Conservation (phyloP, 2,113 vertebrate species). For the Gambusia holbrooki region DNA sequence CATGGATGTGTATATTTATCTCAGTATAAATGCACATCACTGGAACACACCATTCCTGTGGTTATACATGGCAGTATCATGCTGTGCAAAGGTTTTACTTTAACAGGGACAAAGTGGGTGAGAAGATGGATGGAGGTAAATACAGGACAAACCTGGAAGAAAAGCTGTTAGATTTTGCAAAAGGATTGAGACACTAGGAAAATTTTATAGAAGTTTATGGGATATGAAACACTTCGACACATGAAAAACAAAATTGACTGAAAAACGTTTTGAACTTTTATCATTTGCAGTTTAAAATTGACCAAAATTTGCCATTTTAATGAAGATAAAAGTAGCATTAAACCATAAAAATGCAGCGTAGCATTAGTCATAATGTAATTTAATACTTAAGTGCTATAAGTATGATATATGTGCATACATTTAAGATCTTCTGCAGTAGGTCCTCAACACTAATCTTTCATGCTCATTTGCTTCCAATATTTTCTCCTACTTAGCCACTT, state of each 20-base stretch:
- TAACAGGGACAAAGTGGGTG: too few species aligned
- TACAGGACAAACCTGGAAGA: too few species aligned
- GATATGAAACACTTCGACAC: background rate
- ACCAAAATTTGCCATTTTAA: background rate
- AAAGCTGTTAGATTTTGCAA: too few species aligned
- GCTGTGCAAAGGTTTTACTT: too few species aligned
- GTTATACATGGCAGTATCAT: too few species aligned
- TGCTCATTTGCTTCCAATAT: slow-evolving; percentile 24
- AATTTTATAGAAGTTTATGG: too few species aligned
- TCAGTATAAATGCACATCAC: too few species aligned
- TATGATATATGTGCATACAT: slow-evolving; percentile 6
- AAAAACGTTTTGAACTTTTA: background rate
- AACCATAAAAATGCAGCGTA: background rate
- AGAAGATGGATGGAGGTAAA: too few species aligned
- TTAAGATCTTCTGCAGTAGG: slow-evolving; percentile 1
- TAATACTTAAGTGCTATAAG: background rate
- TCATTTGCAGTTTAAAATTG: background rate
- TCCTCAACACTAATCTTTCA: slow-evolving; percentile 23
- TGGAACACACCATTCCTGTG: too few species aligned
- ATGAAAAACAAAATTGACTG: background rate
- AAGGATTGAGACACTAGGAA: too few species aligned
- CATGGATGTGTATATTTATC: too few species aligned
- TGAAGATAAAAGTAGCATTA: background rate
- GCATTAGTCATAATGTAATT: background rate
- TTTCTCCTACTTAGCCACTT: slow-evolving; percentile 54